A percentile compares a stretch with the other conserved stretches of the same genome.
These are phyloP conservation scores for Nyctalus aviator DNA, from an alignment of 2,797 vertebrate species.

Conservation along the genomic window DNA sequence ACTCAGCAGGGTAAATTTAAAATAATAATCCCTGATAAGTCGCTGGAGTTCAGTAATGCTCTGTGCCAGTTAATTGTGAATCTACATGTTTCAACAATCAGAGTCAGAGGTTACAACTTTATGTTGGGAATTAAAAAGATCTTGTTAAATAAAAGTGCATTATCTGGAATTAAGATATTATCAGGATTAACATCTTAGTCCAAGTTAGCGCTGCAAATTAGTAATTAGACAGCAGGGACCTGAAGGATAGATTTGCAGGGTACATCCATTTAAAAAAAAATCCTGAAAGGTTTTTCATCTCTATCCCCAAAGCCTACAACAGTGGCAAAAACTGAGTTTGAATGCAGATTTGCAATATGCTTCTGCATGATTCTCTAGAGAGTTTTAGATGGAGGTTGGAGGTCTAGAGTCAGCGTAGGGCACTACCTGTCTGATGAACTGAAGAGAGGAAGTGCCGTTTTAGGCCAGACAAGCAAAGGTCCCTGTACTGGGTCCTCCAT, in stretches of 20 bases:
- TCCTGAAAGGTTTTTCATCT: background rate
- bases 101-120: conserved; percentile 38
- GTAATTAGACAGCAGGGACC: conserved; percentile 1
- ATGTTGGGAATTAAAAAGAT: conserved; percentile 52
- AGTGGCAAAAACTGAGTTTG: background rate
- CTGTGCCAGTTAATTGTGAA: conserved; percentile 44
- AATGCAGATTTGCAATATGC: background rate
- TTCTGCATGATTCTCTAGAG: background rate
- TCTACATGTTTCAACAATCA: conserved; percentile 8
- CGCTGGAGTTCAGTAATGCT: background rate
- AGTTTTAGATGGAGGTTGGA: background rate
- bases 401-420: accelerated
- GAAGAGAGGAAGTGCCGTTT: background rate
- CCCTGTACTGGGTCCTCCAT: background rate
- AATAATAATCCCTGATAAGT: conserved; percentile 52
- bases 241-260: background rate
- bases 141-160: conserved; percentile 64
- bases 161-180: conserved; percentile 78
- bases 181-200: conserved; percentile 74
- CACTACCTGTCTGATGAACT: background rate
- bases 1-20: conserved; percentile 51
- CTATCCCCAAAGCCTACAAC: background rate
- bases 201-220: conserved; percentile 53
- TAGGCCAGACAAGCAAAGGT: background rate
- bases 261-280: background rate